These are phyloP conservation scores for Egretta garzetta DNA, from an alignment of 2,113 vertebrate species.

Conservation along the genomic window DNA sequence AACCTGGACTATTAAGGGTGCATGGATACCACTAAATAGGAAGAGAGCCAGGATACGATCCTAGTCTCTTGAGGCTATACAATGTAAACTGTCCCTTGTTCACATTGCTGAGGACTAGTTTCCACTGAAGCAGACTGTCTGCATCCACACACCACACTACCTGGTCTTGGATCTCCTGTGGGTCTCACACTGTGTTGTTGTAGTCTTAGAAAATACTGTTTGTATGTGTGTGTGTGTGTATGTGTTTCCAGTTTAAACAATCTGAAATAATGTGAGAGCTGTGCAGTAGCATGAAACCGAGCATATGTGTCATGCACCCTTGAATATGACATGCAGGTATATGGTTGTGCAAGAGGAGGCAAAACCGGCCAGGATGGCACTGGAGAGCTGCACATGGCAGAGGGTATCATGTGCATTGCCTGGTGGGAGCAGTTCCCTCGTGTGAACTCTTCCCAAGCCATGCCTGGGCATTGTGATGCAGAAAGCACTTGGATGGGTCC, in stretches of 20 bases:
- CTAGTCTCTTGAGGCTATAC: background rate
- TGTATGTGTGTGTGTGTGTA: background rate
- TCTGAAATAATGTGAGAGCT: background rate
- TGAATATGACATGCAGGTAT: background rate
- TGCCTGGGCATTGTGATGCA: background rate
- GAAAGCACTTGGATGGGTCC: background rate
- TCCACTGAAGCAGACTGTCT: background rate
- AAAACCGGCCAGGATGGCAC: background rate
- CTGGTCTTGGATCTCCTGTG: background rate
- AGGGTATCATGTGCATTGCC: background rate
- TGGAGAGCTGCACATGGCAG: background rate
- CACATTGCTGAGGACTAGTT: background rate
- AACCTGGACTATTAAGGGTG: background rate
- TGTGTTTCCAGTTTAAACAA: background rate
- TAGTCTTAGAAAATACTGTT: background rate
- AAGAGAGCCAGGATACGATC: background rate
- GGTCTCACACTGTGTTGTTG: rapidly evolving
- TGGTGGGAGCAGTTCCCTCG: background rate
- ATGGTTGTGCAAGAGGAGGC: background rate
- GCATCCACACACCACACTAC: background rate
- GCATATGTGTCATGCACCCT: rapidly evolving
- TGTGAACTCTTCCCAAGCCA: background rate
- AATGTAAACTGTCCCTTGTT: background rate
- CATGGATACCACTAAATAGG: background rate
- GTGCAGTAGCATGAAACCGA: background rate